A percentile compares a stretch with the other conserved stretches of the same genome.
phyloP scores from a whole-genome alignment of 30 jellyfish, hydroid and myxozoan species.

The Chironex yamaguchii region DNA sequence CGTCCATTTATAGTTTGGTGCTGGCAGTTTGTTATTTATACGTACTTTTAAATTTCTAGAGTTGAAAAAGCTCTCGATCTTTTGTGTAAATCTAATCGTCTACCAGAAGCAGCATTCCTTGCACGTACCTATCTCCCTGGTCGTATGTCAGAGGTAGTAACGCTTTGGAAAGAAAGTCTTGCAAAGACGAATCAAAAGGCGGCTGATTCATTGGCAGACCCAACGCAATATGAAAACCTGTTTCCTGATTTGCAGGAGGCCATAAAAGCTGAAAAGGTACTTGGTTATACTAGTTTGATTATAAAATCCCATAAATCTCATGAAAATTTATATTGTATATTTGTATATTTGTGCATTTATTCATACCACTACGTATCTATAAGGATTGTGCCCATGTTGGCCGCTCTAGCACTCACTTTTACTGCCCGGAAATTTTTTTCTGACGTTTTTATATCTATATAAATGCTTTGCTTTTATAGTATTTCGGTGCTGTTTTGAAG shows the following conservation, averaged over 20 bases:
- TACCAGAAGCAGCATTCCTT: conserved; percentile 99
- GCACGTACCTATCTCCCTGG: conserved; percentile 98
- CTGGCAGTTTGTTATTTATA: too few species aligned
- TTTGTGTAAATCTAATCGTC: conserved; percentile 95
- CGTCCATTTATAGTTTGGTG: neutral
- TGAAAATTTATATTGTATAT: too few species aligned
- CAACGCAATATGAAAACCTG: conserved; percentile 95
- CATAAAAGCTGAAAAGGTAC: conserved; percentile 92
- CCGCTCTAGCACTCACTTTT: too few species aligned
- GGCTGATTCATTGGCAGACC: conserved; percentile 99
- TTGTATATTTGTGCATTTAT: too few species aligned
- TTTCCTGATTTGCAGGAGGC: conserved; percentile 99
- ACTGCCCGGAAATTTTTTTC: too few species aligned
- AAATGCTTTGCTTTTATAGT: too few species aligned
- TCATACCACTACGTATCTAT: too few species aligned
- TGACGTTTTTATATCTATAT: too few species aligned
- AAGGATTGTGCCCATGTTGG: too few species aligned
- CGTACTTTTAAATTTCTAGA: conserved; percentile 45
- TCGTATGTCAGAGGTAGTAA: conserved; percentile 85
- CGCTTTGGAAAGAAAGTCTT: conserved; percentile 91
- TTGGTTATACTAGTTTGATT: neutral
- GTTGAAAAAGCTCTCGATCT: conserved; percentile 91
- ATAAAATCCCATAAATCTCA: neutral
- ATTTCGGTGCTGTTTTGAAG: too few species aligned
- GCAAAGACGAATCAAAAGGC: conserved; percentile 94